Conservation (phyloP, 1,140 invertebrate genomes). For the Procambarus virginalis region DNA sequence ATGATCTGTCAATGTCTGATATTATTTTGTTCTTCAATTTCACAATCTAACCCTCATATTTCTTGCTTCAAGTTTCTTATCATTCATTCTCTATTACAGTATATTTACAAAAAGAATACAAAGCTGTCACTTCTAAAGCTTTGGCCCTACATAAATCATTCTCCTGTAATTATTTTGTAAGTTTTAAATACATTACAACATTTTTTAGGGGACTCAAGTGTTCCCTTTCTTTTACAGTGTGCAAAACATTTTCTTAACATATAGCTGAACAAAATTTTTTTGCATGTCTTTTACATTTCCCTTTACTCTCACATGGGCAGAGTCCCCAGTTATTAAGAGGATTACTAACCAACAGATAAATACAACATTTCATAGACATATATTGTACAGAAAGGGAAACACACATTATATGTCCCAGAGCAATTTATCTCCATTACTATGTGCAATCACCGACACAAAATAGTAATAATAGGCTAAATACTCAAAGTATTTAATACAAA, state of each 20-base stretch:
- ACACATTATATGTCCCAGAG: background rate
- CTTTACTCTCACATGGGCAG: background rate
- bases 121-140: conserved; percentile 22
- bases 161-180: background rate
- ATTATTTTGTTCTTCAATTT: conserved; percentile 13
- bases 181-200: background rate
- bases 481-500: background rate
- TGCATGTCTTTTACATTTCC: background rate
- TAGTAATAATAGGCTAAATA: background rate
- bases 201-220: background rate
- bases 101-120: conserved; percentile 2
- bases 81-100: background rate
- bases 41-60: conserved; percentile 9
- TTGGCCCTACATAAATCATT: conserved; percentile 9
- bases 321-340: background rate
- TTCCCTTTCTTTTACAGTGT: background rate
- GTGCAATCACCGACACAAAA: background rate
- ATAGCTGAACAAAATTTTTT: background rate
- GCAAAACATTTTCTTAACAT: background rate
- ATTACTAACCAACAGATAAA: background rate
- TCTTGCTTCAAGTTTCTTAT: background rate
- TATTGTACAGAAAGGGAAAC: background rate
- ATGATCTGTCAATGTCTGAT: conserved; percentile 45
- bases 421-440: background rate
- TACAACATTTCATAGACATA: background rate